phyloP scores from a whole-genome alignment of 1,140 invertebrate species.

The Dolichoris vasculosae region DNA sequence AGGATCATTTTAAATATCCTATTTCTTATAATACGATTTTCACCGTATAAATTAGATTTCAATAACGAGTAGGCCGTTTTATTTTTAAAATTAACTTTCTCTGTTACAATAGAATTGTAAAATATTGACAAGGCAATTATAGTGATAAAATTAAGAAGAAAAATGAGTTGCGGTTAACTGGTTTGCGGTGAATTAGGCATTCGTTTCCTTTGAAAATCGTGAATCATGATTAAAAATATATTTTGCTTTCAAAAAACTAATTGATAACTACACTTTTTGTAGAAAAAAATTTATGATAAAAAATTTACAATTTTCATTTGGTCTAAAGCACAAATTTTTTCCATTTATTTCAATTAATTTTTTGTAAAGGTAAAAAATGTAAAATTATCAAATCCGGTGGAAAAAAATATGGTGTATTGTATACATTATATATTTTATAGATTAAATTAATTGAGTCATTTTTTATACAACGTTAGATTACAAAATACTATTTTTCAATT shows the following conservation, averaged over 20 bases:
- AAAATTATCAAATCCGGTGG: too few species aligned
- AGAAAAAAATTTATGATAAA: background rate
- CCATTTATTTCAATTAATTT: background rate
- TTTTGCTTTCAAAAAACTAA: background rate
- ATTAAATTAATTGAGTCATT: background rate
- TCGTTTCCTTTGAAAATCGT: background rate
- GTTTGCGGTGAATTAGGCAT: background rate
- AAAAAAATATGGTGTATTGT: background rate
- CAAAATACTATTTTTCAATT: background rate
- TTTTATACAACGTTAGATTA: background rate
- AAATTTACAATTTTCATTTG: background rate
- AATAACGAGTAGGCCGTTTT: too few species aligned
- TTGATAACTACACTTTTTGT: background rate
- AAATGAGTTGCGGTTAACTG: background rate
- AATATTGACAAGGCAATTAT: background rate
- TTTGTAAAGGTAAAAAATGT: background rate
- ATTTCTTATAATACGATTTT: too few species aligned
- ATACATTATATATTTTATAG: background rate
- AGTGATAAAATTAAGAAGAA: background rate
- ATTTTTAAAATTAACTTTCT: too few species aligned
- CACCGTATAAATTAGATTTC: too few species aligned
- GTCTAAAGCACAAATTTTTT: background rate
- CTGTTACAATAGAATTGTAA: background rate
- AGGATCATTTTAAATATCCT: too few species aligned
- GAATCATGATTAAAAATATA: conserved; percentile 3